These are phyloP conservation scores for Anarhynchus alexandrinus DNA, from an alignment of 2,113 vertebrate species.

Conservation along the genomic window DNA sequence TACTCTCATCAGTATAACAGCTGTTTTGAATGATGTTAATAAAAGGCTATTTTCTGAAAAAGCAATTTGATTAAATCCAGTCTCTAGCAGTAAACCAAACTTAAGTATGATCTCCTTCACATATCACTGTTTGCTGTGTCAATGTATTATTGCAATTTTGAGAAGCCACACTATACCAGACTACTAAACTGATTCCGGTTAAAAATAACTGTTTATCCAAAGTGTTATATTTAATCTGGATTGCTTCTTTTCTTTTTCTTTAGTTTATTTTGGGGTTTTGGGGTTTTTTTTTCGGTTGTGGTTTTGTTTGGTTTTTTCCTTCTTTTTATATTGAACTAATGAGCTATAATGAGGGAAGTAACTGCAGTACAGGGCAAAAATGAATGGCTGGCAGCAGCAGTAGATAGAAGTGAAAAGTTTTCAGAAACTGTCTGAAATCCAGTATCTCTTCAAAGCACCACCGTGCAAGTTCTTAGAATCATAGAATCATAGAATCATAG, in stretches of 20 bases:
- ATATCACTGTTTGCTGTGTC: background rate
- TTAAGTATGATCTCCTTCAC: background rate
- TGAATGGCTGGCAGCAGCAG: background rate
- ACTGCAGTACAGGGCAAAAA: background rate
- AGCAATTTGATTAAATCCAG: background rate
- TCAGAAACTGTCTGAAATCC: background rate
- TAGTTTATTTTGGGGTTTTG: too few relatives aligned
- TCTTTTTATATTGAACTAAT: background rate
- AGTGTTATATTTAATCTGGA: background rate
- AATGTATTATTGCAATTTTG: background rate
- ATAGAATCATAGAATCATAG: too few relatives aligned
- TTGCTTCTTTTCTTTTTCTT: background rate
- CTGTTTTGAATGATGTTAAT: background rate
- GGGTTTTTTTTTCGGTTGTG: fast-evolving
- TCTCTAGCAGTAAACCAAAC: background rate
- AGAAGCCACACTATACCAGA: background rate
- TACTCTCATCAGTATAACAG: background rate
- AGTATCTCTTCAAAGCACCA: background rate
- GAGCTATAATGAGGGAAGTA: background rate
- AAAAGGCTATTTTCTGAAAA: background rate
- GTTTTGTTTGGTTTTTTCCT: background rate
- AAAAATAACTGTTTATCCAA: background rate
- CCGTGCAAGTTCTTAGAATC: too few relatives aligned
- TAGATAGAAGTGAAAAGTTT: background rate
- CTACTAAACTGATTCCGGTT: background rate